These are phyloP conservation scores for Ectemnius continuus DNA, from an alignment of 2,888 invertebrate genomes.

Conservation along the genomic window DNA sequence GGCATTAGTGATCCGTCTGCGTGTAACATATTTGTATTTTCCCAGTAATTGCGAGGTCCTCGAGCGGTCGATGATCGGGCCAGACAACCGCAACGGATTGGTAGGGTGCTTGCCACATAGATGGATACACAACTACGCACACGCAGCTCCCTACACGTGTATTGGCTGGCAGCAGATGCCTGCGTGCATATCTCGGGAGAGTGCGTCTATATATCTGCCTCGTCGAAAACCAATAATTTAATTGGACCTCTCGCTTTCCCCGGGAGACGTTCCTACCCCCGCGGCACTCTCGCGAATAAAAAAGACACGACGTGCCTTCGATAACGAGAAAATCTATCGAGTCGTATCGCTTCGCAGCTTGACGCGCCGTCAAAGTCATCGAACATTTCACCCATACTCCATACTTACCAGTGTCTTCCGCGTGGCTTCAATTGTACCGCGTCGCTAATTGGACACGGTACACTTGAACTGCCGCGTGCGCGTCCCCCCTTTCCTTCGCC, in stretches of 20 bases:
- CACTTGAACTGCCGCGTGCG: not conserved
- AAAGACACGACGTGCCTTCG: constrained; percentile 8
- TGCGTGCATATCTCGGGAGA: constrained; percentile 5
- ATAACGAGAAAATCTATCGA: constrained; percentile 24
- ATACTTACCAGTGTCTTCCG: constrained; percentile 24
- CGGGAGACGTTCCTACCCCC: constrained; percentile 5
- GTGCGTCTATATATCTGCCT: constrained; percentile 6
- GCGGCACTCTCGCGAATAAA: not conserved
- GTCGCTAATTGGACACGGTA: constrained; percentile 44
- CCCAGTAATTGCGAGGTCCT: constrained; percentile 40
- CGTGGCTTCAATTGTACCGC: constrained; percentile 40
- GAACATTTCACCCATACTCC: constrained; percentile 14
- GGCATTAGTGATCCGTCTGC: constrained; percentile 26
- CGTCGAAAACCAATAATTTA: constrained; percentile 40
- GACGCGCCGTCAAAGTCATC: constrained; percentile 29
- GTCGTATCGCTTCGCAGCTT: not conserved
- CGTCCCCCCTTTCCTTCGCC: not conserved
- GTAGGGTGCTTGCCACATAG: not conserved
- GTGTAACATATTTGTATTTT: constrained; percentile 45
- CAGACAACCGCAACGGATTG: constrained; percentile 5
- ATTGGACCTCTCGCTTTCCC: constrained; percentile 44
- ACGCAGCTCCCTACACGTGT: constrained; percentile 2
- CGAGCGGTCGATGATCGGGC: constrained; percentile 32
- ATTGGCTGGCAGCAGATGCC: not conserved
- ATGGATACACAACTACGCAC: constrained; percentile 22